A percentile compares a stretch with the other conserved stretches of the same genome.
Evolutionary conservation across 2,888 invertebrate species (phyloP).

Genomic region (Allygus modestus): DNA sequence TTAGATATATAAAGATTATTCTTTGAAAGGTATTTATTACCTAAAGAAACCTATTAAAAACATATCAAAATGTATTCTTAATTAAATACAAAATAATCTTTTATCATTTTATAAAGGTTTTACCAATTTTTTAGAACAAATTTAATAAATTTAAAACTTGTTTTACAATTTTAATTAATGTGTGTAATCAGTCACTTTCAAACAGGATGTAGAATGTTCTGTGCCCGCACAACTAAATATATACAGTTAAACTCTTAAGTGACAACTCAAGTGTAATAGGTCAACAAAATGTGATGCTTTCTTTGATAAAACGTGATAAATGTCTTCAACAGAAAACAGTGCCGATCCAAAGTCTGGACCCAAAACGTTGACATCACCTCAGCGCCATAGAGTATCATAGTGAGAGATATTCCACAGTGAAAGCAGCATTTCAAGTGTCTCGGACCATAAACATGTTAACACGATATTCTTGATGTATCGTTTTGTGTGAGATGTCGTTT

Average conservation of each 20-base stretch:
- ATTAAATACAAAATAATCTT: too few relatives aligned
- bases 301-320: neutral
- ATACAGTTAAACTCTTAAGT: neutral
- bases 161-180: too few relatives aligned
- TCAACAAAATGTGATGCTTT: neutral
- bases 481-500: constrained; percentile 55
- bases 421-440: constrained; percentile 52
- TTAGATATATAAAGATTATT: too few relatives aligned
- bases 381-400: neutral
- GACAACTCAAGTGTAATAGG: neutral
- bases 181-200: too few relatives aligned
- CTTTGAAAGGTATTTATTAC: too few relatives aligned
- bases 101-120: too few relatives aligned
- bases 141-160: too few relatives aligned
- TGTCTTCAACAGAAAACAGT: neutral
- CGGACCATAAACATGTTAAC: constrained; percentile 56
- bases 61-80: too few relatives aligned
- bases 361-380: constrained; percentile 14
- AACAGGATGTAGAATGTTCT: too few relatives aligned
- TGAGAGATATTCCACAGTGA: constrained; percentile 35
- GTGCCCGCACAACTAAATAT: neutral
- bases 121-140: too few relatives aligned
- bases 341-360: constrained; percentile 25
- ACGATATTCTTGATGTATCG: constrained; percentile 54
- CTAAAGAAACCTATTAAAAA: too few relatives aligned